These are phyloP conservation scores for Phrynocephalus guinanensis DNA, from an alignment of 2,797 vertebrate species.

Conservation along the genomic window DNA sequence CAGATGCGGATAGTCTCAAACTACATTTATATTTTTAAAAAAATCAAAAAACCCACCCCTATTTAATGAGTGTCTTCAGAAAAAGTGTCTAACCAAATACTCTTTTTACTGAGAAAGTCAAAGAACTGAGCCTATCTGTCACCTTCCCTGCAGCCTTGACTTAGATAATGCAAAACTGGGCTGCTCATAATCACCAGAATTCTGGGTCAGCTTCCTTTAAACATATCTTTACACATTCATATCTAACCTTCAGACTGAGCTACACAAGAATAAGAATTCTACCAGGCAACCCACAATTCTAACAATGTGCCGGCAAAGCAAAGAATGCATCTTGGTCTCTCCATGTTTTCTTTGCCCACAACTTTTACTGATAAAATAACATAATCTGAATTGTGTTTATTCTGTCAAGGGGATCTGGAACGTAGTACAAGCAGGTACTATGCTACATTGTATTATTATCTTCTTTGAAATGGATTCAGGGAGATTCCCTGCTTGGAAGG, in stretches of 20 bases:
- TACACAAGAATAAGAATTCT: not conserved
- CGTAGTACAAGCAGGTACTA: too few species aligned
- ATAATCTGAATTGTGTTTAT: too few species aligned
- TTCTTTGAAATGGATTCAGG: too few species aligned
- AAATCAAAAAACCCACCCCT: not conserved
- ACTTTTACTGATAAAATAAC: too few species aligned
- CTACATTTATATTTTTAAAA: not conserved
- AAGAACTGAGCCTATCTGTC: not conserved
- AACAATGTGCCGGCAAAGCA: not conserved
- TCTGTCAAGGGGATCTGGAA: too few species aligned
- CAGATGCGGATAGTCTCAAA: not conserved
- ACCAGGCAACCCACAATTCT: not conserved
- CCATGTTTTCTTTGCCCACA: not conserved
- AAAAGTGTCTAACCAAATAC: not conserved
- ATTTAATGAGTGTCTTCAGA: not conserved
- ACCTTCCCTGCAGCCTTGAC: not conserved
- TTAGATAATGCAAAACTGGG: constrained; percentile 5
- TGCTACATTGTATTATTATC: too few species aligned
- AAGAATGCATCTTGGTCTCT: not conserved
- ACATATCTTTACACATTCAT: not conserved
- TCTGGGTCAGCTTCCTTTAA: constrained; percentile 13
- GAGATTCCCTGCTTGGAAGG: too few species aligned
- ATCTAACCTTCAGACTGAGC: not conserved
- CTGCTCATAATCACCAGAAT: not conserved
- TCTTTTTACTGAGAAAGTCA: not conserved